Conservation (phyloP, 92 coral and sea anemone genomes). For the Metridium senile region DNA sequence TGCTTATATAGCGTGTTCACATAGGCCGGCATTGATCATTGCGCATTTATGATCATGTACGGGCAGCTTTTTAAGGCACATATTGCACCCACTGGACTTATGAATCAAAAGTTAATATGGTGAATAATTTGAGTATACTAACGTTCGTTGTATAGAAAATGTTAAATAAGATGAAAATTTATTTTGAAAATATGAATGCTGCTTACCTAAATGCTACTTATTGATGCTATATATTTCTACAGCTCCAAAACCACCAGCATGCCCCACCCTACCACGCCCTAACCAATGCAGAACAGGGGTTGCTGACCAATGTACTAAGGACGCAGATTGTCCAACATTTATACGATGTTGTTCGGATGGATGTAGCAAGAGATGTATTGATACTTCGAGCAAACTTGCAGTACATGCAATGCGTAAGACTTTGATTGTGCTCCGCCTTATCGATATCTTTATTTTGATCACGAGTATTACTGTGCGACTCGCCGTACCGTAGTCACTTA, state of each 20-base stretch:
- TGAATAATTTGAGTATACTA: no score
- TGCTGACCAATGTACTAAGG: slow-evolving; percentile 39
- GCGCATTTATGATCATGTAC: no score
- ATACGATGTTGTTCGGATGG: slow-evolving; percentile 65
- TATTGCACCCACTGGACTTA: no score
- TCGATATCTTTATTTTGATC: no score
- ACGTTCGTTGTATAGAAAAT: no score
- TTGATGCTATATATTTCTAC: background rate
- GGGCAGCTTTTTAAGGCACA: no score
- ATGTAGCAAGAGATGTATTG: slow-evolving; percentile 54
- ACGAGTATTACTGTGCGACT: no score
- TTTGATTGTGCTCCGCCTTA: background rate
- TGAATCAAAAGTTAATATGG: no score
- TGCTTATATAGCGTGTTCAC: no score
- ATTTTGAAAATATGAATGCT: background rate
- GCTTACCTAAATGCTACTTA: background rate
- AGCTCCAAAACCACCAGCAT: slow-evolving; percentile 28
- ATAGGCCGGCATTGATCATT: no score
- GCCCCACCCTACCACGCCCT: slow-evolving; percentile 24
- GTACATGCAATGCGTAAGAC: slow-evolving; percentile 19
- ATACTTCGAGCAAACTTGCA: slow-evolving; percentile 24
- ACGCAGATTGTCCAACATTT: slow-evolving; percentile 45
- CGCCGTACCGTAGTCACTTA: no score
- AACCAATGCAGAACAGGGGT: slow-evolving; percentile 39
- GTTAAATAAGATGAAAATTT: no score